Evolutionary conservation across 2,113 vertebrate genomes (phyloP), one percentile per base, ranked within the genome.

Genomic region (Martes martes): DNA sequence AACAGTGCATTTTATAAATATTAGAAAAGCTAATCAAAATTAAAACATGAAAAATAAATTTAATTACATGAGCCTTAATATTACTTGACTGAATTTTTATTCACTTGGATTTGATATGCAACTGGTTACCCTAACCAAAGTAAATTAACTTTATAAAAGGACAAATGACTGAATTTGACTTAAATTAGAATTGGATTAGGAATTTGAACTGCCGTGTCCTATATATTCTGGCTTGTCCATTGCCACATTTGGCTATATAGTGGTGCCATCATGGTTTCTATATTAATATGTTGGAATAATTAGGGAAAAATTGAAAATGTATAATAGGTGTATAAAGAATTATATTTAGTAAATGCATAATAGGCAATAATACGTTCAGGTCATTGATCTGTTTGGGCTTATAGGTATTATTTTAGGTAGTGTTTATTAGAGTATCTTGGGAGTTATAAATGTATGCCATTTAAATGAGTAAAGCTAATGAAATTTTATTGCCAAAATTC

Each of bases 1-100:
- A 84, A 26, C 9, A 78, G 36, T 24, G 8, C 80, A 26, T 87
- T 86, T 92, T 91, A 61, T 52, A 95, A 0, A 31, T 82, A 92
- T 31, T 86, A 89, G 59, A 98, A 97, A 96, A 90, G 10, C 86
- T 87, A 57, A 89, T 94, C 65, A 98, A 96, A 98, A 98, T 97
- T 96, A 98, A 42, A 88, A 73, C 14, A 23, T 61, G 31, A 71
- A 94, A 84, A 94, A 92, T 55, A 76, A 76, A 39, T 73, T 45
- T 63, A 83, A 42, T 94, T 83, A 39, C 19, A 33, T 91, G 92
- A 73, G 50, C 61, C 33, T 96, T 92, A 92, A n/a, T 94, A 87
- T 74, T 91, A 47, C 4, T 59, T 79, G 52, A 59, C 52, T 95
- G 52, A 74, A 67, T 95, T 93, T 95, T 36, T 69, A 59, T 57